Conservation (phyloP, 2,797 vertebrate genomes). For the Graptemys geographica region DNA sequence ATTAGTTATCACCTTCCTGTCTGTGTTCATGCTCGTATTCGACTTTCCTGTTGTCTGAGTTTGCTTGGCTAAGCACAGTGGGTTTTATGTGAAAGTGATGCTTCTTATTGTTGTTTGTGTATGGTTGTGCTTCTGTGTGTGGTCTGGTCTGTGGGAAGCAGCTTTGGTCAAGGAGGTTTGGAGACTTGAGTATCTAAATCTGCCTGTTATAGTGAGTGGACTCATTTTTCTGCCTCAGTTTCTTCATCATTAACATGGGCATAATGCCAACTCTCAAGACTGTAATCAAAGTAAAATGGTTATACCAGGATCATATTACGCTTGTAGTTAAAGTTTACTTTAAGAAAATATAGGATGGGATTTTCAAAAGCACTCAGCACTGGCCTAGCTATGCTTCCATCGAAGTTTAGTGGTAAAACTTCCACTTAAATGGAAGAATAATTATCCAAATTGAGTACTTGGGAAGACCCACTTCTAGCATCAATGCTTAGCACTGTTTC, state of each 20-base stretch:
- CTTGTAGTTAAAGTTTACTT: not conserved
- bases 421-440: not conserved
- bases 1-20: not conserved
- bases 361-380: not conserved
- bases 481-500: not conserved
- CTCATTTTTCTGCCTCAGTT: not conserved
- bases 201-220: not conserved
- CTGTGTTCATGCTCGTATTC: not conserved
- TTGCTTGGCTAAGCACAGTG: not conserved
- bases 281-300: not conserved
- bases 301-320: not conserved
- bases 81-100: not conserved
- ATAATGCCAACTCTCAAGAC: not conserved
- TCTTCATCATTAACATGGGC: not conserved
- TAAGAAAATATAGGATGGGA: not conserved
- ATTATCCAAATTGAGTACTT: not conserved
- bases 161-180: not conserved
- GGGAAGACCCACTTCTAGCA: not conserved
- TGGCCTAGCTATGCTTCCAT: not conserved
- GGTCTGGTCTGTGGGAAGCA: not conserved
- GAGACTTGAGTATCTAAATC: not conserved
- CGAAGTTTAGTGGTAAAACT: not conserved
- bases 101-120: not conserved
- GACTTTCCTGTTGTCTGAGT: not conserved
- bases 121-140: slow-evolving; percentile 31